Evolutionary conservation across 2,797 vertebrate genomes (phyloP).

Genomic region (Poeciliopsis turneri): DNA sequence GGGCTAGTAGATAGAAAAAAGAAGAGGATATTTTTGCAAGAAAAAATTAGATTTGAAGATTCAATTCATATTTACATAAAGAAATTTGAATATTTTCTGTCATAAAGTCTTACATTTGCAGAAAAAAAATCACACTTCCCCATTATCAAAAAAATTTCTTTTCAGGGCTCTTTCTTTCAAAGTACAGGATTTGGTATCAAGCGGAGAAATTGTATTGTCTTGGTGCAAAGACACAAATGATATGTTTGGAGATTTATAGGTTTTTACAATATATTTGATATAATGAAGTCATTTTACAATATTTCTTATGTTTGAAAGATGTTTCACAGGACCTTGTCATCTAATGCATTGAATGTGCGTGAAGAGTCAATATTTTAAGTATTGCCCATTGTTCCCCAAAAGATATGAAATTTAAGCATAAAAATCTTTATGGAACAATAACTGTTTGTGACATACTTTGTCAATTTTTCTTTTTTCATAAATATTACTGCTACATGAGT

Average conservation of each 20-base stretch:
- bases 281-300: background rate
- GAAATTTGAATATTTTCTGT: background rate
- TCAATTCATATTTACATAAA: background rate
- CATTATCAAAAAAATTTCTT: background rate
- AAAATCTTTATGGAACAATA: background rate
- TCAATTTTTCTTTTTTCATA: background rate
- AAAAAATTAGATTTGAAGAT: no score
- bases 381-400: background rate
- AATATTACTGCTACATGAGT: background rate
- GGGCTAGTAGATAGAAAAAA: background rate
- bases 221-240: background rate
- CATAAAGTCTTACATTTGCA: background rate
- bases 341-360: background rate
- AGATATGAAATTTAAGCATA: background rate
- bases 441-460: background rate
- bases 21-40: background rate
- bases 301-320: background rate
- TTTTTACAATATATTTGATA: background rate
- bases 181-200: background rate
- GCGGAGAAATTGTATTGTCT: background rate
- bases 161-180: background rate
- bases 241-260: background rate
- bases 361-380: background rate
- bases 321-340: background rate
- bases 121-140: no score